Percentiles rank a stretch among this genome's conserved stretches.
These are phyloP conservation scores for Acanthococcus lagerstroemiae DNA, from an alignment of 2,888 invertebrate genomes.

Conservation along the genomic window DNA sequence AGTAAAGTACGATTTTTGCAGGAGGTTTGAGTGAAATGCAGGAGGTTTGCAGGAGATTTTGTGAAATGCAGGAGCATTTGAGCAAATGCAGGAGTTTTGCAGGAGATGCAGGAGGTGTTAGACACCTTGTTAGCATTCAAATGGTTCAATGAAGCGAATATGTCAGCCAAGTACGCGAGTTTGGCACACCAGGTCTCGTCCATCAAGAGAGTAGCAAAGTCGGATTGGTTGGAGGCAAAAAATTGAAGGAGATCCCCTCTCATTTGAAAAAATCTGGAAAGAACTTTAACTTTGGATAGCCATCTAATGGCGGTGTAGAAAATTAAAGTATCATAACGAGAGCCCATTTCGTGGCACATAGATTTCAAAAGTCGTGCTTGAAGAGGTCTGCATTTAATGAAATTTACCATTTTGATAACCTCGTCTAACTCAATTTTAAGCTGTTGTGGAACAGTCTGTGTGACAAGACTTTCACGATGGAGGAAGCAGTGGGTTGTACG, in stretches of 20 bases:
- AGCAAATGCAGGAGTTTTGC: no score
- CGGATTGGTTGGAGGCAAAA: neutral
- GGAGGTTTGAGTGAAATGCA: no score
- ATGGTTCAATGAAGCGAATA: conserved; percentile 3
- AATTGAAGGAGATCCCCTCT: conserved; percentile 4
- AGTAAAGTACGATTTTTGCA: no score
- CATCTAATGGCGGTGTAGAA: conserved; percentile 3
- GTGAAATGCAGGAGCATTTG: no score
- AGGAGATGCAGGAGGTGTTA: no score
- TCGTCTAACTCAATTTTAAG: conserved; percentile 5
- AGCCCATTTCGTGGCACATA: neutral
- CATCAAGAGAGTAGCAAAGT: neutral
- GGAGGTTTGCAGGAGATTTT: no score
- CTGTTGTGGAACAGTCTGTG: neutral
- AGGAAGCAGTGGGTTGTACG: no score
- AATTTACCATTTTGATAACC: conserved; percentile 17
- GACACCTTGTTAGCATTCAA: neutral
- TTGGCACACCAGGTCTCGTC: neutral
- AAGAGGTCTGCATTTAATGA: conserved; percentile 19
- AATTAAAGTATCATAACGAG: conserved; percentile 9
- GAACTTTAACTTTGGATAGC: conserved; percentile 4
- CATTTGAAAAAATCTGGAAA: conserved; percentile 6
- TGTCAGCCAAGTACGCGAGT: conserved; percentile 4
- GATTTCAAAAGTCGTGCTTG: conserved; percentile 9
- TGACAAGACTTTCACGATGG: neutral